A percentile compares a stretch with the other conserved stretches of the same genome.
Evolutionary conservation across 2,888 invertebrate species (phyloP).

Genomic region (Idaea aversata): DNA sequence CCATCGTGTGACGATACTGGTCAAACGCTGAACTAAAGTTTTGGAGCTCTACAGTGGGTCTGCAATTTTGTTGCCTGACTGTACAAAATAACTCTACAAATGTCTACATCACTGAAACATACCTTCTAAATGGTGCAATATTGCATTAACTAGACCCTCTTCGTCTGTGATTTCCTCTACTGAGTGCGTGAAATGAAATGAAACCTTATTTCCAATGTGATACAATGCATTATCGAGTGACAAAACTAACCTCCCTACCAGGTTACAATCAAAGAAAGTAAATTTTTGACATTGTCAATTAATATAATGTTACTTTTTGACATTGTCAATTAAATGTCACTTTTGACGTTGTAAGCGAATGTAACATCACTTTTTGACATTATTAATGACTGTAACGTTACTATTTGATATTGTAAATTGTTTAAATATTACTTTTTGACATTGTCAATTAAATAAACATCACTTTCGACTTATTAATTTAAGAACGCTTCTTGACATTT

Average conservation of each 20-base stretch:
- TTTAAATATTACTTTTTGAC: too few relatives aligned
- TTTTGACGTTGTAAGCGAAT: too few relatives aligned
- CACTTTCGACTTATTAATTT: too few relatives aligned
- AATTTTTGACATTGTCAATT: too few relatives aligned
- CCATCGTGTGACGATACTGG: not conserved
- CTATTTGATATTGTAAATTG: too few relatives aligned
- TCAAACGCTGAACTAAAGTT: not conserved
- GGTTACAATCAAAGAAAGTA: constrained; percentile 10
- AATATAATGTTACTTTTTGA: too few relatives aligned
- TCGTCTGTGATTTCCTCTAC: constrained; percentile 64
- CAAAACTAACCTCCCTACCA: constrained; percentile 8
- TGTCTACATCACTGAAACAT: constrained; percentile 22
- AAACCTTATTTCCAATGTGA: constrained; percentile 4
- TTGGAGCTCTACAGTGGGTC: constrained; percentile 5
- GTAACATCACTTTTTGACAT: too few relatives aligned
- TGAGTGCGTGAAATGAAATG: constrained; percentile 45
- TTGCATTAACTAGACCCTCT: constrained; percentile 63
- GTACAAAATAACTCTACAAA: too few relatives aligned
- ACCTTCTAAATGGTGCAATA: constrained; percentile 73
- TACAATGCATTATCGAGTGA: not conserved
- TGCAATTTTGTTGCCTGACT: constrained; percentile 1
- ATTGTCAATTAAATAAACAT: too few relatives aligned
- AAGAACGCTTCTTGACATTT: too few relatives aligned
- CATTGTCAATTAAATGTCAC: too few relatives aligned
- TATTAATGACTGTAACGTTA: too few relatives aligned